These are phyloP conservation scores for Zelleria hepariella DNA, from an alignment of 2,888 invertebrate species.

Conservation along the genomic window DNA sequence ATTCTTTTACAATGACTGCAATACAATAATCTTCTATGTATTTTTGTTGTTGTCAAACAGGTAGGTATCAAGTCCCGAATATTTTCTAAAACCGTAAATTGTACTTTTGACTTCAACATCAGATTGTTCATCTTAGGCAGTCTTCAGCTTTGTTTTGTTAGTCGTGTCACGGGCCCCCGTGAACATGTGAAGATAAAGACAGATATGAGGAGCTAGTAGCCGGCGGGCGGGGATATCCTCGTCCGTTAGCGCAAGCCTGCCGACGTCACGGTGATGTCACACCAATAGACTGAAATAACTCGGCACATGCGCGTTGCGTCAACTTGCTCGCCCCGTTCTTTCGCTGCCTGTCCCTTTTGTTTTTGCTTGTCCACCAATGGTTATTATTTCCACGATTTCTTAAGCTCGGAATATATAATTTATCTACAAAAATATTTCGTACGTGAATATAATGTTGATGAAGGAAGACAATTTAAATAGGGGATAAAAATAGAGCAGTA, in stretches of 20 bases:
- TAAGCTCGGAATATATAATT: not conserved
- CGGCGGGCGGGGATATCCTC: slow-evolving; percentile 55
- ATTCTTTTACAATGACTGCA: no score
- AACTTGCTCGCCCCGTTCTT: slow-evolving; percentile 31
- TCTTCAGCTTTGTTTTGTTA: slow-evolving; percentile 3
- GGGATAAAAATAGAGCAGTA: no score
- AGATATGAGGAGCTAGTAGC: slow-evolving; percentile 13
- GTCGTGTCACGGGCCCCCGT: slow-evolving; percentile 1
- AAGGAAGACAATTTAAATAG: no score
- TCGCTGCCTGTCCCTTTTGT: not conserved
- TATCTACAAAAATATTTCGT: not conserved
- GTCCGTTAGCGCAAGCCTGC: slow-evolving; percentile 43
- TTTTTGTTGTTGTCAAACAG: no score
- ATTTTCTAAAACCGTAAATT: no score
- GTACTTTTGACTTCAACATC: no score
- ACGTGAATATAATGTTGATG: not conserved
- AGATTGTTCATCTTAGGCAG: no score
- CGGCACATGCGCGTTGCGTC: slow-evolving; percentile 65
- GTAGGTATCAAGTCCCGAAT: no score
- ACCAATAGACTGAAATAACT: slow-evolving; percentile 49
- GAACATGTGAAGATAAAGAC: slow-evolving; percentile 4
- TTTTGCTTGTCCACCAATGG: not conserved
- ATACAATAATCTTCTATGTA: no score
- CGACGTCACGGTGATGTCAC: slow-evolving; percentile 68
- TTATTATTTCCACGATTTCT: slow-evolving; percentile 2